Evolutionary conservation across 1,140 invertebrate genomes (phyloP).

Genomic region (Drosophila mauritiana): DNA sequence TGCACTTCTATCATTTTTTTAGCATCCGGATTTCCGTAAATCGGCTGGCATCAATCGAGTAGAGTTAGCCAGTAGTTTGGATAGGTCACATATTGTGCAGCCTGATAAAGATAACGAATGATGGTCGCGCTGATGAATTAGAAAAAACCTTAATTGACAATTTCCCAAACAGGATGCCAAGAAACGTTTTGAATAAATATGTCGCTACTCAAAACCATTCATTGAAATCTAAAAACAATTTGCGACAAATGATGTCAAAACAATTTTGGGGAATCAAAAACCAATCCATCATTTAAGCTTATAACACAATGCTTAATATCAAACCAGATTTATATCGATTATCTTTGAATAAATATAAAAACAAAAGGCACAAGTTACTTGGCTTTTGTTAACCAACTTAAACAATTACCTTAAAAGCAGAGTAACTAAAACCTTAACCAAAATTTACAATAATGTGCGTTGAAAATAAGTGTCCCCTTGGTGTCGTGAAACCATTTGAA

Average conservation of each 20-base stretch:
- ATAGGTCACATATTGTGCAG: slow-evolving; percentile 21
- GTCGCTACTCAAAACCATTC: background rate
- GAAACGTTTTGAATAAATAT: background rate
- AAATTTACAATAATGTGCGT: slow-evolving; percentile 4
- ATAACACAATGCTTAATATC: background rate
- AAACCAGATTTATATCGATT: no score
- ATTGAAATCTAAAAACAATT: background rate
- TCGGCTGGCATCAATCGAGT: slow-evolving; percentile 40
- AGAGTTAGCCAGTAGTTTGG: background rate
- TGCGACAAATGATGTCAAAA: slow-evolving; percentile 1
- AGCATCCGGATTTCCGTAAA: slow-evolving; percentile 9
- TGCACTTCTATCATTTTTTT: slow-evolving; percentile 25
- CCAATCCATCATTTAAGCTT: background rate
- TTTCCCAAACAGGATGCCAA: background rate
- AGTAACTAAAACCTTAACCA: slow-evolving; percentile 6
- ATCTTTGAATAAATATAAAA: background rate
- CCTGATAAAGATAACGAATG: background rate
- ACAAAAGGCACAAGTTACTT: background rate
- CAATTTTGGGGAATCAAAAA: slow-evolving; percentile 1
- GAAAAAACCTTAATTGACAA: background rate
- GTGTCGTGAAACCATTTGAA: slow-evolving; percentile 69
- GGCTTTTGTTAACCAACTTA: background rate
- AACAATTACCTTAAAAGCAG: slow-evolving; percentile 33
- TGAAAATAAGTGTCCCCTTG: slow-evolving; percentile 21
- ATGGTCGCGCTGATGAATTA: slow-evolving; percentile 7